Evolutionary conservation across 2,888 invertebrate species (phyloP), one percentile per base, ranked within the genome.

Genomic region (Caenorhabditis virilis): DNA sequence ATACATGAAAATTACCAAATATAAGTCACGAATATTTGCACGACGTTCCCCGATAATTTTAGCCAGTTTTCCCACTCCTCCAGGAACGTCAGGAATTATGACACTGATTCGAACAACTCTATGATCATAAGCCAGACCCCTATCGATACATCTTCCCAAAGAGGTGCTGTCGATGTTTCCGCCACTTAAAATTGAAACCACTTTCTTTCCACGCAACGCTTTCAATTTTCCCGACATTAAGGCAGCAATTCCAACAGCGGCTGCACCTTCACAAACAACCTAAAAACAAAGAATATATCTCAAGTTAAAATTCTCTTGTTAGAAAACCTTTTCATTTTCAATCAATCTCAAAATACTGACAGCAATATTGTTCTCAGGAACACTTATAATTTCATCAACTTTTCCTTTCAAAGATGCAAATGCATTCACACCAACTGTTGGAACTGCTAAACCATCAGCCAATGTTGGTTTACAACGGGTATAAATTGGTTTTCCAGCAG

Each of bases 201-300:
- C 72, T 83, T 49, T 57, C 43, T 72, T 72, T 11, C 70, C 69
- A 38, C 66, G 61, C 22, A 72, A 51, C 45, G 62, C 26, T 26
- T 55, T 46, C 49, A 92, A 85, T 50, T 89, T 87, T 1, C 91
- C 91, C 0, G 90, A 89, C 77, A 93, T 86, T 76, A 93, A 89
- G 27, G 92, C 92, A 0, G 92, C 93, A 7, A 93, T 85, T 0
- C 90, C 90, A 2, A 89, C 88, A 0, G 92, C 93, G 0, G 92
- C 93, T 1, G 91, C 92, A 0, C 93, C 93, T 84, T 93, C 93
- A 27, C 92, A 91, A 16, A 93, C 91, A 77, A 90, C 90, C 84
- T 93, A 56, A 16, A 48, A 36, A 18, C 18, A 16, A 4, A 25
- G 9, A 30, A 13, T 5, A 42, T 20, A 16, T 6, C 23, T n/a